Evolutionary conservation across 2,797 vertebrate genomes (phyloP).

Genomic region (Oreochromis mossambicus): DNA sequence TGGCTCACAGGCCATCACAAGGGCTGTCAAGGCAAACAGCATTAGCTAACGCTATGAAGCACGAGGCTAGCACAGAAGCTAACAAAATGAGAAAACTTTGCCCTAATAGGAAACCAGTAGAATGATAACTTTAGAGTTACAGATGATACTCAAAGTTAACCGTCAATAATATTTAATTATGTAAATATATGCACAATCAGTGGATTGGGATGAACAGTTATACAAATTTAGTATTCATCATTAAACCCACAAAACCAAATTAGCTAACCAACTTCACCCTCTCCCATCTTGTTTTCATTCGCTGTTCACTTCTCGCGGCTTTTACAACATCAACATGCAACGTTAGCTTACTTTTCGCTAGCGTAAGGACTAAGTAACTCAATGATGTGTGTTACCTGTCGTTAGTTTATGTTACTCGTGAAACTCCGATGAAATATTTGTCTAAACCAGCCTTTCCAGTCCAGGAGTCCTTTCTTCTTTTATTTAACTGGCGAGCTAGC

Average conservation of each 20-base stretch:
- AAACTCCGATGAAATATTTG: background rate
- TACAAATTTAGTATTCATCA: background rate
- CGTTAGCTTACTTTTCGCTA: constrained; percentile 18
- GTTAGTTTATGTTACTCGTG: constrained; percentile 8
- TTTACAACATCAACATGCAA: constrained; percentile 60
- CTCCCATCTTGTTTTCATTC: constrained; percentile 74
- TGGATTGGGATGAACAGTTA: background rate
- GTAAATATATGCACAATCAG: background rate
- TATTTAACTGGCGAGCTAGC: constrained; percentile 38
- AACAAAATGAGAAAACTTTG: constrained; percentile 63
- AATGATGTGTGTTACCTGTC: background rate
- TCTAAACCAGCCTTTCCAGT: constrained; percentile 11
- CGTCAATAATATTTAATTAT: background rate
- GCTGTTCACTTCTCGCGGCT: constrained; percentile 70
- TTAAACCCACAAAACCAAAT: constrained; percentile 36
- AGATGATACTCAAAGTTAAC: background rate
- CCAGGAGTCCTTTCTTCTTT: constrained; percentile 46
- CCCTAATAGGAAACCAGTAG: constrained; percentile 1
- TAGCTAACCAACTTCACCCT: constrained; percentile 60
- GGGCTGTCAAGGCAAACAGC: constrained; percentile 45
- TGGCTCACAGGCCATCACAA: background rate
- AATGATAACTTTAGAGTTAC: background rate
- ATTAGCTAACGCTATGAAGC: constrained; percentile 29
- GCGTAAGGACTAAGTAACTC: background rate
- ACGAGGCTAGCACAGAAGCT: constrained; percentile 63